Evolutionary conservation across 1,140 invertebrate species (phyloP).

Genomic region (Micrasema minimum): DNA sequence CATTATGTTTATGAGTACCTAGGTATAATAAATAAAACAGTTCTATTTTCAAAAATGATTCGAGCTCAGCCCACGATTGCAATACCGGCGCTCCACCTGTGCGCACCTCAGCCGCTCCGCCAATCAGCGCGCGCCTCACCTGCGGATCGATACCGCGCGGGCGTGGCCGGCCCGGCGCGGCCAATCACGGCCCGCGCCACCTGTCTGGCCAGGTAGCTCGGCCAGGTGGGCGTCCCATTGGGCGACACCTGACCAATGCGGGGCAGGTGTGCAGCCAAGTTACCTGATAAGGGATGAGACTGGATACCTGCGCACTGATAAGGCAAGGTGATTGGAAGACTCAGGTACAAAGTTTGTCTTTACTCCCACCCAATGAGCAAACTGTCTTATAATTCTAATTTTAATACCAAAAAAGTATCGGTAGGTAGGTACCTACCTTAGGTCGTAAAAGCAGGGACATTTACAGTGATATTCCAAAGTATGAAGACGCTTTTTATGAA

Average conservation of each 20-base stretch:
- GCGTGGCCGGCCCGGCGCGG: slow-evolving; percentile 23
- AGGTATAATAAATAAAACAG: no score
- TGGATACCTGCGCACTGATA: slow-evolving; percentile 19
- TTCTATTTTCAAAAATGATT: no score
- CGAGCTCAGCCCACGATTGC: background rate
- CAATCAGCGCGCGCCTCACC: slow-evolving; percentile 43
- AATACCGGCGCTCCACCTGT: slow-evolving; percentile 40
- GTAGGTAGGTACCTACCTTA: no score
- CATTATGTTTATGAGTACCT: no score
- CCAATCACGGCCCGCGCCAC: slow-evolving; percentile 38
- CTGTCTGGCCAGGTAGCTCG: slow-evolving; percentile 37
- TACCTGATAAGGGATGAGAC: slow-evolving; percentile 22
- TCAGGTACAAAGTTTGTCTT: background rate
- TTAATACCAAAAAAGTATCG: no score
- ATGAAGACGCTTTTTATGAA: no score
- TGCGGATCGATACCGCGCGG: slow-evolving; percentile 24
- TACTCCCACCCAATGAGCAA: no score
- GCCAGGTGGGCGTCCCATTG: slow-evolving; percentile 26
- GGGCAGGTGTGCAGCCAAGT: slow-evolving; percentile 37
- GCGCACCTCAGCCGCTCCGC: slow-evolving; percentile 13
- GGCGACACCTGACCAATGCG: slow-evolving; percentile 27
- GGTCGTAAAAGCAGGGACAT: no score
- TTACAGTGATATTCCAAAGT: no score
- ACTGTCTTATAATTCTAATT: no score
- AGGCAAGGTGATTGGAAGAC: no score